Evolutionary conservation across 1,140 invertebrate genomes (phyloP).

Genomic region (Megathymus violae): DNA sequence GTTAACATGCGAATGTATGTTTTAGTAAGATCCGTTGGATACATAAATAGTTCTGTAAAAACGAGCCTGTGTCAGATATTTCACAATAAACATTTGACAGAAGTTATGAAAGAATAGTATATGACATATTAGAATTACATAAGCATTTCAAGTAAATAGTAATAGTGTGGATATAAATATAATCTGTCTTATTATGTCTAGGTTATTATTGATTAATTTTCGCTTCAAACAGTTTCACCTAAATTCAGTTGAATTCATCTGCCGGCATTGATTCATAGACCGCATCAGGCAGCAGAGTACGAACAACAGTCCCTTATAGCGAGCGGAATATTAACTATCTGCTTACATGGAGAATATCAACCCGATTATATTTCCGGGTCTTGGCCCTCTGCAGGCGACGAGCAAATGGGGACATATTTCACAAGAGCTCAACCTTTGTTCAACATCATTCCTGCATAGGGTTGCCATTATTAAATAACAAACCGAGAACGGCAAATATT

Average conservation of each 20-base stretch:
- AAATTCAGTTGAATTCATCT: slow-evolving; percentile 10
- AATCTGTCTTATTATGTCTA: too few species aligned
- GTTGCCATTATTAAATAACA: slow-evolving; percentile 16
- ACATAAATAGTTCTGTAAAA: too few species aligned
- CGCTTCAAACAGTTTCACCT: neutral
- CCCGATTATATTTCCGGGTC: slow-evolving; percentile 20
- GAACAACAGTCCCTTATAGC: slow-evolving; percentile 20
- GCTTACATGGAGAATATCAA: slow-evolving; percentile 26
- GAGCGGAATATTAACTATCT: slow-evolving; percentile 32
- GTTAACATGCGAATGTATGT: too few species aligned
- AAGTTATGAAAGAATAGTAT: too few species aligned
- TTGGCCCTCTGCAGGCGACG: neutral
- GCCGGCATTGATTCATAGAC: slow-evolving; percentile 19
- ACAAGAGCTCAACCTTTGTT: slow-evolving; percentile 22
- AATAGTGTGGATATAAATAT: too few species aligned
- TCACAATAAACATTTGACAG: too few species aligned
- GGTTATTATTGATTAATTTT: too few species aligned
- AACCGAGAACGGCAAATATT: slow-evolving; percentile 1
- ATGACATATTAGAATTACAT: too few species aligned
- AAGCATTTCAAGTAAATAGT: too few species aligned
- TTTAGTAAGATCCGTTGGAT: too few species aligned
- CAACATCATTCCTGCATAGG: slow-evolving; percentile 23
- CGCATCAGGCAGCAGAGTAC: neutral
- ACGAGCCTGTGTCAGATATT: too few species aligned
- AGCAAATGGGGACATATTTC: slow-evolving; percentile 27